Percentiles rank a stretch among this genome's conserved stretches.
These are phyloP conservation scores for Octodonta nipae DNA, from an alignment of 2,888 invertebrate species.

Conservation along the genomic window DNA sequence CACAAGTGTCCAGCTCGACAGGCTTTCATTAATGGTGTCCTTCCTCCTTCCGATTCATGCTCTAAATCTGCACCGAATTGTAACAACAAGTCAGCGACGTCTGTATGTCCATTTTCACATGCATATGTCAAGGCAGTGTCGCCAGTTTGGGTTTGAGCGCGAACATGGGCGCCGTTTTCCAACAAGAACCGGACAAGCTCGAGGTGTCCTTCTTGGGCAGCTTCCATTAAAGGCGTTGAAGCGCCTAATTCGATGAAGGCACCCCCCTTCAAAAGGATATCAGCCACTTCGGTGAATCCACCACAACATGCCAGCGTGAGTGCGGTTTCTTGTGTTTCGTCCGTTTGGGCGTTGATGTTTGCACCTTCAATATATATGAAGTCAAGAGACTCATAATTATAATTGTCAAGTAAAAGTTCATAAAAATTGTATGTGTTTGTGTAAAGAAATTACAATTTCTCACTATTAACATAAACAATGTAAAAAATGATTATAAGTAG, in stretches of 20 bases:
- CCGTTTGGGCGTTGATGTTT: constrained; percentile 94
- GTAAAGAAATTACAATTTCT: too few relatives aligned
- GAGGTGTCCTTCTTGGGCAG: constrained; percentile 82
- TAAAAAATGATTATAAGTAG: too few relatives aligned
- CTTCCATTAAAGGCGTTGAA: constrained; percentile 96
- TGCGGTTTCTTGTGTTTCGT: constrained; percentile 96
- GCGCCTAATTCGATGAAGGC: constrained; percentile 90
- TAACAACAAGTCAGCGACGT: constrained; percentile 84
- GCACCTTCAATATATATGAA: constrained; percentile 37
- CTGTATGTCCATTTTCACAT: constrained; percentile 96
- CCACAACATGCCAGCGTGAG: constrained; percentile 88
- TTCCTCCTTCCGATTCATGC: constrained; percentile 88
- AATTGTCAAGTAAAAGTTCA: too few relatives aligned
- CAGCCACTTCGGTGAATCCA: constrained; percentile 88
- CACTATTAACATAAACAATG: too few relatives aligned
- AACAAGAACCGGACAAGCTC: constrained; percentile 81
- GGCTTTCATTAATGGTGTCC: constrained; percentile 97
- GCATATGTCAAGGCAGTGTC: constrained; percentile 73
- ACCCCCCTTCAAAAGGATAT: constrained; percentile 87
- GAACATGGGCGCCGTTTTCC: constrained; percentile 76
- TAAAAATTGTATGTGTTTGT: too few relatives aligned
- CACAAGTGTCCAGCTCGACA: constrained; percentile 91
- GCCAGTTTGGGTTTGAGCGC: constrained; percentile 79
- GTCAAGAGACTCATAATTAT: too few relatives aligned
- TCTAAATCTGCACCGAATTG: constrained; percentile 85